These are phyloP conservation scores for Platichthys flesus DNA, from an alignment of 2,113 vertebrate genomes.

Conservation along the genomic window DNA sequence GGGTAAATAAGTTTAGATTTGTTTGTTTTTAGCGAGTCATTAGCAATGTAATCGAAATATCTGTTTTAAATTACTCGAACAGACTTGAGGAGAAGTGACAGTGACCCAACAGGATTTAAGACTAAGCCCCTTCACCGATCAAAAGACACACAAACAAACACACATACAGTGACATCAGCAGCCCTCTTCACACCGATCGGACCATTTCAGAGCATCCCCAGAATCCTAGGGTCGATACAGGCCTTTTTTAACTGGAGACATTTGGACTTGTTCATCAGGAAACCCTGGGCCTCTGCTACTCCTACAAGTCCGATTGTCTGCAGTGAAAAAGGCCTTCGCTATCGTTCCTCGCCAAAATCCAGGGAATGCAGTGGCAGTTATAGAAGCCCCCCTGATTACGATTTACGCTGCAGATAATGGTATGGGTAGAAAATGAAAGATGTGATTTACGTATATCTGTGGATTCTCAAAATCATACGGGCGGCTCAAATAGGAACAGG, in stretches of 20 bases:
- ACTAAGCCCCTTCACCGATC: conserved; percentile 56
- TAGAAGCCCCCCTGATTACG: conserved; percentile 42
- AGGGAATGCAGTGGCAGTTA: conserved; percentile 42
- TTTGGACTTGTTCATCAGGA: not conserved
- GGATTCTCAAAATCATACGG: conserved; percentile 35
- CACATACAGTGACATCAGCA: conserved; percentile 55
- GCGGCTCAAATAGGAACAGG: conserved; percentile 30
- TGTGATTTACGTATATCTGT: conserved; percentile 5
- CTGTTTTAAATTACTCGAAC: conserved; percentile 3
- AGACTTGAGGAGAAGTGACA: conserved; percentile 18
- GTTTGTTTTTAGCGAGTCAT: not conserved
- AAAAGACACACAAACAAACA: conserved; percentile 27
- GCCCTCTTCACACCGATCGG: conserved; percentile 28
- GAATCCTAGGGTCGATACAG: conserved; percentile 10
- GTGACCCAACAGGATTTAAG: conserved; percentile 45
- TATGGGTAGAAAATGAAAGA: conserved; percentile 7
- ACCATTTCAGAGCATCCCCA: conserved; percentile 31
- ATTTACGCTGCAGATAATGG: conserved; percentile 23
- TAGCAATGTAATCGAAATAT: not conserved
- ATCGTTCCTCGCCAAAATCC: conserved; percentile 27
- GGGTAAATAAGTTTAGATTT: not conserved
- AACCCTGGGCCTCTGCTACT: not conserved
- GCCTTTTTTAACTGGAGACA: not conserved
- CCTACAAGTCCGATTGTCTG: not conserved
- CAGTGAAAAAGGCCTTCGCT: conserved; percentile 1